A percentile compares a stretch with the other conserved stretches of the same genome.
These are phyloP conservation scores for Panurus biarmicus DNA, from an alignment of 2,113 vertebrate species.

Conservation along the genomic window DNA sequence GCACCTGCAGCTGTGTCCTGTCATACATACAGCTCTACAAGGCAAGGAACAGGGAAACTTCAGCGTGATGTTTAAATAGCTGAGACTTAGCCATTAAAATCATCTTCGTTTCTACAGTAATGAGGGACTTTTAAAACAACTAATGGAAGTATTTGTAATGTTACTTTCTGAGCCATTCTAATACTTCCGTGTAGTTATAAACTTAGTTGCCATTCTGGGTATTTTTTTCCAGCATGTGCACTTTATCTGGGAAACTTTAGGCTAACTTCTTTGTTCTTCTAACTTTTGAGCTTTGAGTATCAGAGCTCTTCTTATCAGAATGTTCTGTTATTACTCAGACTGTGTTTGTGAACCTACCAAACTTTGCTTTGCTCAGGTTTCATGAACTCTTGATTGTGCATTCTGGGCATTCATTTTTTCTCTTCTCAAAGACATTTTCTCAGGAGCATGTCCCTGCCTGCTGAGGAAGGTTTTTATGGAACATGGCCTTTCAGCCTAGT, in stretches of 20 bases:
- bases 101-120: not conserved
- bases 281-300: not conserved
- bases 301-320: not conserved
- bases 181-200: not conserved
- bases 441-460: not conserved
- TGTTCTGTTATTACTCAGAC: not conserved
- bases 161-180: not conserved
- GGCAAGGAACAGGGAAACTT: not conserved
- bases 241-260: not conserved
- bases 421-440: not conserved
- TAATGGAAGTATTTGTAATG: not conserved
- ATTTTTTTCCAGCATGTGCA: not conserved
- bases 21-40: fast-evolving
- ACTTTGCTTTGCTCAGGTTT: not conserved
- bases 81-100: not conserved
- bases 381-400: not conserved
- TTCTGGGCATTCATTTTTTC: too few relatives aligned
- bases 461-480: not conserved
- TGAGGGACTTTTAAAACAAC: not conserved
- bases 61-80: not conserved
- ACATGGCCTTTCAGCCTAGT: not conserved
- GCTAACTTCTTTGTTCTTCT: not conserved
- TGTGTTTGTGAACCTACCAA: not conserved
- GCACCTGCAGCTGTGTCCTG: not conserved
- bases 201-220: not conserved